phyloP scores from a whole-genome alignment of 2,888 invertebrate genomes.

The Amblyteles armatorius region DNA sequence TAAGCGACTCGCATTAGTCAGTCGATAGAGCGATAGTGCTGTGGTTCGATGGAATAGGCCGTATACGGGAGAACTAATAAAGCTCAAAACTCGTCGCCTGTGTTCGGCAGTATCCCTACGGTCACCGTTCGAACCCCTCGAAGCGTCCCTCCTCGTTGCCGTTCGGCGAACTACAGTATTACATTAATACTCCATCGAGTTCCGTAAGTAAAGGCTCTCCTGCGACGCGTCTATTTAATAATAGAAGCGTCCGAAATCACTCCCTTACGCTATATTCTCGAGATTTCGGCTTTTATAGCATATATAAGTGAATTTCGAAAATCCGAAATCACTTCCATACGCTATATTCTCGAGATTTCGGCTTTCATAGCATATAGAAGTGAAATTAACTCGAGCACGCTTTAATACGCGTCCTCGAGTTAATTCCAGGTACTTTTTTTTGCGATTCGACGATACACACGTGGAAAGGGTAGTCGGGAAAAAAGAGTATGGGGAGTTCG shows the following conservation, averaged over 20 bases:
- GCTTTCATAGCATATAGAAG: no score
- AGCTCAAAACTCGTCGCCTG: slow-evolving; percentile 35
- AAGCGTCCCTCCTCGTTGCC: slow-evolving; percentile 6
- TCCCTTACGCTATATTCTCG: no score
- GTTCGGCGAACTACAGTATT: background rate
- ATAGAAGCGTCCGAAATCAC: no score
- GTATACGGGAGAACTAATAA: slow-evolving; percentile 36
- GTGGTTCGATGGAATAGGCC: slow-evolving; percentile 26
- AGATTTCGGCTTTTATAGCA: no score
- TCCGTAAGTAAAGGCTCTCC: background rate
- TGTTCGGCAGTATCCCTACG: slow-evolving; percentile 52
- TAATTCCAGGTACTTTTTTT: background rate
- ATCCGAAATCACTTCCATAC: no score
- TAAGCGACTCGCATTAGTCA: slow-evolving; percentile 48
- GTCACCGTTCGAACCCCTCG: slow-evolving; percentile 12
- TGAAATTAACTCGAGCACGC: no score
- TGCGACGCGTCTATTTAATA: background rate
- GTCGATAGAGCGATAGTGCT: slow-evolving; percentile 50
- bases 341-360: no score
- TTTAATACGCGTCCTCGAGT: background rate
- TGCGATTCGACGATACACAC: background rate
- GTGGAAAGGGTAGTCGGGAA: background rate
- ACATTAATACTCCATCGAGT: background rate
- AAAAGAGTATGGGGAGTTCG: background rate
- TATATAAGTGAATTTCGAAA: no score